Base-by-base conservation (phyloP, 2,888 invertebrate genomes). In the Spilarctia lutea region DNA sequence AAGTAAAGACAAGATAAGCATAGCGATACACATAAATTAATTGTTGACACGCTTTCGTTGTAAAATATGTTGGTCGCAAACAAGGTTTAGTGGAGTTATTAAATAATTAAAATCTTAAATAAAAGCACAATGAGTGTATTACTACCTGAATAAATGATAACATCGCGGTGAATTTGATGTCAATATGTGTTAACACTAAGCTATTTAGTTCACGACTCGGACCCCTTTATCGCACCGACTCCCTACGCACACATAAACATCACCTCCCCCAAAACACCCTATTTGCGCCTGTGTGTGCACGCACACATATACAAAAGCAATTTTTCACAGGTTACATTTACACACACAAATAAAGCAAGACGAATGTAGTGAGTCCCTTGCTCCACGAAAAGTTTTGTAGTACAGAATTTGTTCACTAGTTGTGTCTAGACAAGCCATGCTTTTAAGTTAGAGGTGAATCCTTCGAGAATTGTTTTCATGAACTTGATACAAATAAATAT, bases 161-260 rank as follows among this genome's bases (percentile, higher is more conserved):
- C 93, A 94, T 95, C 94, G 95, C 93, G 94, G 95, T 93, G 93
- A 96, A 96, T 95, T 96, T 95, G 94, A 95, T 95, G 96, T 96
- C 96, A 96, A 96, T 96, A 96, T 96, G 95, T 95, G 96, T 96
- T 96, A 96, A 96, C 95, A 95, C 95, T 95, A 95, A 96, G 95
- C 96, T 95, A 96, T 96, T 96, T 96, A 96, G 95, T 95, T 96
- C 95, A 95, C 94, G 94, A 95, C 91, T 94, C 91, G 88, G 89
- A 90, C 92, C 93, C 94, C 92, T 92, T 92, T 88, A 80, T 88
- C 90, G 82, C 90, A 90, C 88, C 66, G 72, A 80, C 90, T 82
- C 90, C 90, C 83, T 79, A 86, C 89, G 82, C 94, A 92, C 93
- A 91, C 91, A 87, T 24, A 35, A 77, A 52, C 72, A 68, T 3